Conservation (phyloP, 2,888 invertebrate genomes). For the Hyposoter dolosus region DNA sequence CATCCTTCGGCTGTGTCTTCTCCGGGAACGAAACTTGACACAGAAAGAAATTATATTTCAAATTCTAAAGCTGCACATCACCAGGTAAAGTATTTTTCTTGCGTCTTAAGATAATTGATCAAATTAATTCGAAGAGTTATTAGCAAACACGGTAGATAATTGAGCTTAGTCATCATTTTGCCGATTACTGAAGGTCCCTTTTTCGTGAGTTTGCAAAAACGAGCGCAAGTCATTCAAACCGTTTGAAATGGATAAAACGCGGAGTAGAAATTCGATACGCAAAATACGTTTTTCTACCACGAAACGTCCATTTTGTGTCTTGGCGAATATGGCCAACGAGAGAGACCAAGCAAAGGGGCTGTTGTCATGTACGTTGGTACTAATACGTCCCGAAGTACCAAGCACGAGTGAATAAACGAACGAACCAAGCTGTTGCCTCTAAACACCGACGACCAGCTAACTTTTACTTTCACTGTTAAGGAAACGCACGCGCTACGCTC, state of each 20-base stretch:
- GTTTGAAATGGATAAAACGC: conserved; percentile 54
- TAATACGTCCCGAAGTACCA: conserved; percentile 59
- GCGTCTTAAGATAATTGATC: background rate
- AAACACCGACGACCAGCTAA: conserved; percentile 65
- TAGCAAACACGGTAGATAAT: background rate
- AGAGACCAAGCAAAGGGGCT: conserved; percentile 5
- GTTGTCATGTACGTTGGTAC: conserved; percentile 24
- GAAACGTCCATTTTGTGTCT: conserved; percentile 35
- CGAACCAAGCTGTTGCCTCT: conserved; percentile 34
- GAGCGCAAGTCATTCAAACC: conserved; percentile 22
- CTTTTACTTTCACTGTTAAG: conserved; percentile 80
- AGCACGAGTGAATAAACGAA: conserved; percentile 57
- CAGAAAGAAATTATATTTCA: background rate
- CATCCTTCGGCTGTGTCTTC: background rate
- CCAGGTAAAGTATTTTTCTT: background rate
- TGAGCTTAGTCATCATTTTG: background rate
- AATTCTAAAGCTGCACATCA: background rate
- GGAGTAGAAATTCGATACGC: conserved; percentile 48
- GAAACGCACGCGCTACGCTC: conserved; percentile 72
- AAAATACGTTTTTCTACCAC: conserved; percentile 35
- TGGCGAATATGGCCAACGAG: background rate
- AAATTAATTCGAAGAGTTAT: background rate
- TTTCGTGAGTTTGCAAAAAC: background rate
- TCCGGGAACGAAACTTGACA: background rate
- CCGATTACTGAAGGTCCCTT: background rate